phyloP scores from a whole-genome alignment of 2,888 invertebrate genomes.

The Pseudococcus longispinus region DNA sequence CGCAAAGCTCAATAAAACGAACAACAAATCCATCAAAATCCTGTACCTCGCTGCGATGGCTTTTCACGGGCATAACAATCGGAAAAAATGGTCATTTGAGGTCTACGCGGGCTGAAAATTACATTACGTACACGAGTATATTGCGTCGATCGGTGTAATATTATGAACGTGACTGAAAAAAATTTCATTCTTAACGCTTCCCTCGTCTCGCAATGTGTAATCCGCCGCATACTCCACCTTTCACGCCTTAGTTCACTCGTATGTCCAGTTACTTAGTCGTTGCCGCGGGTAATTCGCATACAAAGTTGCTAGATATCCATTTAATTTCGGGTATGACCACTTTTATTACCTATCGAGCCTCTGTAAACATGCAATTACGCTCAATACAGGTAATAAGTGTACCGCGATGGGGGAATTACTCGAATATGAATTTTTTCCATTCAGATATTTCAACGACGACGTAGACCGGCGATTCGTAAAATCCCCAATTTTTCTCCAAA shows the following conservation, averaged over 20 bases:
- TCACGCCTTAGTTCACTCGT: constrained; percentile 7
- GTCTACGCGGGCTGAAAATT: neutral
- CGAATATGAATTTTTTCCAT: neutral
- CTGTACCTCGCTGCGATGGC: no score
- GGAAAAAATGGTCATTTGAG: neutral
- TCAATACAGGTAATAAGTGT: neutral
- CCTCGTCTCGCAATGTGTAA: neutral
- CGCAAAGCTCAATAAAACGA: no score
- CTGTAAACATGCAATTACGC: constrained; percentile 35
- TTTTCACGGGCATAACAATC: no score
- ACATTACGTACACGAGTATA: neutral
- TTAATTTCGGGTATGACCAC: constrained; percentile 41
- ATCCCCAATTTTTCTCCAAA: neutral
- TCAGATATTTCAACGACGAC: neutral
- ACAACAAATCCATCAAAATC: no score
- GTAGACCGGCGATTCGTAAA: neutral
- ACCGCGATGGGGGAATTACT: neutral
- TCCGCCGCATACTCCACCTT: neutral
- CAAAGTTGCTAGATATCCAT: constrained; percentile 43
- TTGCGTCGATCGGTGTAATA: neutral
- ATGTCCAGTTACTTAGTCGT: constrained; percentile 31
- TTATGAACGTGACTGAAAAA: constrained; percentile 24
- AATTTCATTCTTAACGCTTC: neutral
- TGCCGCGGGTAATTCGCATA: constrained; percentile 41
- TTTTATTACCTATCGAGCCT: constrained; percentile 34